These are phyloP conservation scores for Operophtera brumata DNA, from an alignment of 2,888 invertebrate genomes.

Conservation along the genomic window DNA sequence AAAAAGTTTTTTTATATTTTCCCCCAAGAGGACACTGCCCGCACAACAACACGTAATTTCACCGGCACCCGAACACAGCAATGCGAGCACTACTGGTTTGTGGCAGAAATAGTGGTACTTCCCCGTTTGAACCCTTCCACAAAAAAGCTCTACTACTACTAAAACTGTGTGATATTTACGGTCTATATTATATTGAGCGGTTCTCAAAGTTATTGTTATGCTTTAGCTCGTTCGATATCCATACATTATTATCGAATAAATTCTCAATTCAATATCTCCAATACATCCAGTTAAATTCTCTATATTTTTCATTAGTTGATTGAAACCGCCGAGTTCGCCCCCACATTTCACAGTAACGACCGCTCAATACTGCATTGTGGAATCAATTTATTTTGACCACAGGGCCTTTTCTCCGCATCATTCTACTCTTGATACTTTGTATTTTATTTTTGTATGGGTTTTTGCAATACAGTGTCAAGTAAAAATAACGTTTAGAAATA, in stretches of 20 bases:
- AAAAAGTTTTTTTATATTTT: no score
- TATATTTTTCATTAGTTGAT: conserved; percentile 10
- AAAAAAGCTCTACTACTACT: no score
- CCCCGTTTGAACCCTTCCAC: no score
- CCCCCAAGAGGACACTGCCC: no score
- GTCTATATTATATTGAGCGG: not conserved
- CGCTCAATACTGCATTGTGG: conserved; percentile 62
- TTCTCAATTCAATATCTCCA: conserved; percentile 7
- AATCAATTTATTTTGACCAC: conserved; percentile 70
- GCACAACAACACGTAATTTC: no score
- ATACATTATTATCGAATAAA: conserved; percentile 9
- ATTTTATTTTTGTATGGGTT: no score
- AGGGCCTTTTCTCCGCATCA: conserved; percentile 52
- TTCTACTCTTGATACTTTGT: no score
- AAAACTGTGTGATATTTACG: not conserved
- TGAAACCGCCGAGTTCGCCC: conserved; percentile 3
- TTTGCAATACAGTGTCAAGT: no score
- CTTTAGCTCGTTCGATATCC: conserved; percentile 2
- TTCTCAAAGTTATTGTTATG: conserved; percentile 6
- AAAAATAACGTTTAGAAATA: no score
- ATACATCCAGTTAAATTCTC: conserved; percentile 2
- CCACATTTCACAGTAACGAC: conserved; percentile 65
- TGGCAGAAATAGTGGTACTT: no score
- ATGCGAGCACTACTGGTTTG: no score
- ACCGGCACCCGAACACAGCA: no score